Evolutionary conservation across 2,797 vertebrate genomes (phyloP), one percentile per base, ranked within the genome.

Genomic region (Lepidocolaptes lacrymiger): DNA sequence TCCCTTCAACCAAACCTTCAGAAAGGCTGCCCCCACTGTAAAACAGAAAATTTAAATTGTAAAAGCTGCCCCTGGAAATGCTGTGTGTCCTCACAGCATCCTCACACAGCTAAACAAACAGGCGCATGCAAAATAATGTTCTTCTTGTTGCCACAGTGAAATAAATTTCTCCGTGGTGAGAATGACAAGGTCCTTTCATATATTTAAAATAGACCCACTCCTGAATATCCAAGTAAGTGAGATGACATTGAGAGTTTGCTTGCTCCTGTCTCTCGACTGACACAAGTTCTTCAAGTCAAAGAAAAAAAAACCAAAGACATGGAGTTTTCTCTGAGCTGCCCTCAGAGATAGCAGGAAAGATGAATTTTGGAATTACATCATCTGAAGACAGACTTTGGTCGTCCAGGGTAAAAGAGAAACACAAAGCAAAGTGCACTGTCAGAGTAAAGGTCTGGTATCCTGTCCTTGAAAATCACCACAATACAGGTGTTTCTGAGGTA

Each of bases 41-140:
- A 71, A 96, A 1, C 24, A 87, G 36, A 85, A 92, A 56, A 91
- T 87, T 86, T 69, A 66, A 93, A 93, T 63, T 93, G 51, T 52
- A 89, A 84, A 90, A 85, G 32, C 26, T 81, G 34, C 32, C 73
- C 55, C 24, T 62, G 41, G 54, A 88, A 88, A 81, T 13, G 7
- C 68, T 36, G 5, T 23, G 20, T 22, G 23, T 69, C 44, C 83
- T 89, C 66, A 88, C 80, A 91, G 39, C 26, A 83, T 36, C 34
- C 48, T 83, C 39, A 23, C 19, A n/a, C 30, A 92, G 51, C 1
- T 8, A 74, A 93, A 89, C 52, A 82, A 92, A 82, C 14, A 85
- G 37, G 23, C 28, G 32, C 3, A 10, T 59, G 37, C 36, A 66
- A 95, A 90, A 81, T 76, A 62, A 67, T 39, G 49, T 56, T 74